Conservation (phyloP, 2,888 invertebrate genomes). For the Sarcophaga carnaria region DNA sequence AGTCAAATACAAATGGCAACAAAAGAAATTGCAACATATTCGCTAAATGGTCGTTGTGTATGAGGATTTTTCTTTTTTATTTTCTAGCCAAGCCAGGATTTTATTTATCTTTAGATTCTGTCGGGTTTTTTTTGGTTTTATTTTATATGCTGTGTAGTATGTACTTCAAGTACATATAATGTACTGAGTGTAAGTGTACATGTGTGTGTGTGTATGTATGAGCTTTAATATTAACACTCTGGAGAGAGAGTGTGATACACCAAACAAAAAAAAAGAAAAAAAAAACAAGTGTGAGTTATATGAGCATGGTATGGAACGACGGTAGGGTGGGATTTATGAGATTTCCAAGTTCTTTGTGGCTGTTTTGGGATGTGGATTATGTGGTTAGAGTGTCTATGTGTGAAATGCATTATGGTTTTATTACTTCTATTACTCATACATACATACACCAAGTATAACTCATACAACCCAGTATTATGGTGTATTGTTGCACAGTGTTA, state of each 20-base stretch:
- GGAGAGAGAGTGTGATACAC: constrained; percentile 23
- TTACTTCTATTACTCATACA: constrained; percentile 45
- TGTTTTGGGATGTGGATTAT: constrained; percentile 67
- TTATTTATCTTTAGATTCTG: constrained; percentile 48
- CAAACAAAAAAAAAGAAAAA: not conserved
- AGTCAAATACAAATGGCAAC: constrained; percentile 65
- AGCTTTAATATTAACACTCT: constrained; percentile 53
- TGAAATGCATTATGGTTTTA: constrained; percentile 69
- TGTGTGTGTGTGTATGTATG: constrained; percentile 19
- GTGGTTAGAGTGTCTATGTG: constrained; percentile 64
- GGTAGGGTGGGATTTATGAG: constrained; percentile 61
- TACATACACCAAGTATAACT: not conserved
- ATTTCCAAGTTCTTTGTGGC: constrained; percentile 66
- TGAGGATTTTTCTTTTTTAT: constrained; percentile 50
- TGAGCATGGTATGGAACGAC: constrained; percentile 10
- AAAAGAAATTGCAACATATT: constrained; percentile 70
- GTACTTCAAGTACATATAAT: not conserved
- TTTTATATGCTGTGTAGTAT: not conserved
- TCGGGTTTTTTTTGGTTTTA: not conserved
- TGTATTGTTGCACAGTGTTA: constrained; percentile 9
- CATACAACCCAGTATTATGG: not conserved
- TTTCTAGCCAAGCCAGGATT: constrained; percentile 39
- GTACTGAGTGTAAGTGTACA: not conserved
- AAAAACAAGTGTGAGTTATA: constrained; percentile 17
- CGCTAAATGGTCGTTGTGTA: constrained; percentile 62